These are phyloP conservation scores for Neuroterus valhalla DNA, from an alignment of 1,140 invertebrate genomes.

Conservation along the genomic window DNA sequence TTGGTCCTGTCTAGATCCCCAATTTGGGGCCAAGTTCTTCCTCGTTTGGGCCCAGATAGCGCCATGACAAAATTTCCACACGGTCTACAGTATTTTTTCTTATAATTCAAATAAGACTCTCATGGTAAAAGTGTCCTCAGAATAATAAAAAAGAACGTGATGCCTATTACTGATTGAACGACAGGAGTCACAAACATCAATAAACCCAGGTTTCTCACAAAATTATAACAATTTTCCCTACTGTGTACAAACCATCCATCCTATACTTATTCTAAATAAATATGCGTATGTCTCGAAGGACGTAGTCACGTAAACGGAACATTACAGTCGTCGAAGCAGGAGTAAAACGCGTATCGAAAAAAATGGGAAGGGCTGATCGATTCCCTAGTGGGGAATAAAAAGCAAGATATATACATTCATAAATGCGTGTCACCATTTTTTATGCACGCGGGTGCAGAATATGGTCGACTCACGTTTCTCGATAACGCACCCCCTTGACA, in stretches of 20 bases:
- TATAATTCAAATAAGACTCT: too few relatives aligned
- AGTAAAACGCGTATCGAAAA: conserved; percentile 20
- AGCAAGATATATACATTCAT: not conserved
- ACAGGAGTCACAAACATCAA: too few relatives aligned
- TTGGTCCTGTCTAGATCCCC: too few relatives aligned
- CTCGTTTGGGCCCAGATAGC: too few relatives aligned
- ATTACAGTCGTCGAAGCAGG: conserved; percentile 8
- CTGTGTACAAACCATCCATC: not conserved
- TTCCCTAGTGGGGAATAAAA: conserved; percentile 6
- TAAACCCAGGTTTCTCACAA: not conserved
- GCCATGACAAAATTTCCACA: too few relatives aligned
- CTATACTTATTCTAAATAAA: not conserved
- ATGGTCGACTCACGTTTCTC: conserved; percentile 17
- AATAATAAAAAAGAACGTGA: too few relatives aligned
- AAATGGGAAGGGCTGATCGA: conserved; percentile 9
- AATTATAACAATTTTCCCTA: not conserved
- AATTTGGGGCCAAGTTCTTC: too few relatives aligned
- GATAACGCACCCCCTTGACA: conserved; percentile 26
- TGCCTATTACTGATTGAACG: too few relatives aligned
- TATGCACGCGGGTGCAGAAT: conserved; percentile 24
- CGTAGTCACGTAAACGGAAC: conserved; percentile 5
- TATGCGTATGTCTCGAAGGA: not conserved
- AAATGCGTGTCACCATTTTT: conserved; percentile 25
- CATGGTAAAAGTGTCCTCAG: too few relatives aligned
- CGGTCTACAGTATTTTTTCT: too few relatives aligned